Evolutionary conservation across 2,113 vertebrate species (phyloP).

Genomic region (Elaphurus davidianus): DNA sequence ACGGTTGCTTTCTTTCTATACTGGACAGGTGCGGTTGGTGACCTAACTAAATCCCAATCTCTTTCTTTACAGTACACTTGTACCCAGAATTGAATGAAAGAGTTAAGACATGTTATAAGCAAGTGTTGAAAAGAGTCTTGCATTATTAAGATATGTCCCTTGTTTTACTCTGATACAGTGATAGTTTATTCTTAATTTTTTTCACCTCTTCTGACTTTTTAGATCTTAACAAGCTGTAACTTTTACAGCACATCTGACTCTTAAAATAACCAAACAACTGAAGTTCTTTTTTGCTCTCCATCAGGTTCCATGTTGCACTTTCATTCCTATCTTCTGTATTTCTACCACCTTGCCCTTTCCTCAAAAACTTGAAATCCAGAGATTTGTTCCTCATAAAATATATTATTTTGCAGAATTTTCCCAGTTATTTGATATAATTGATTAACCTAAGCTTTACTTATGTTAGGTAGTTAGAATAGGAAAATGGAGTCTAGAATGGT

Average conservation of each 20-base stretch:
- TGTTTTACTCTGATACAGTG: neutral
- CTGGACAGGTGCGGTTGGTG: neutral
- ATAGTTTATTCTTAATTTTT: neutral
- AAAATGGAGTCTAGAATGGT: neutral
- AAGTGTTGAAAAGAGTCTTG: neutral
- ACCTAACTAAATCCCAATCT: fast-evolving
- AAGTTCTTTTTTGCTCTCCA: neutral
- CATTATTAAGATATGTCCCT: neutral
- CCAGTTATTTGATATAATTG: neutral
- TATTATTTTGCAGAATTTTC: neutral
- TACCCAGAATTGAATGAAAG: neutral
- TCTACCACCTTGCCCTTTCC: neutral
- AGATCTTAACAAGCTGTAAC: neutral
- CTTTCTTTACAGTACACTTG: neutral
- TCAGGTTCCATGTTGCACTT: neutral
- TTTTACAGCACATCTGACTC: neutral
- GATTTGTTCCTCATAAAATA: neutral
- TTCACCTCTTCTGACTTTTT: neutral
- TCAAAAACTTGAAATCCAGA: neutral
- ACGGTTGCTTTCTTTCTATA: neutral
- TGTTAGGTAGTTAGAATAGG: neutral
- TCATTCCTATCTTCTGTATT: neutral
- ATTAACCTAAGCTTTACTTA: neutral
- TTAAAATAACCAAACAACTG: neutral
- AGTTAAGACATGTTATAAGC: neutral